phyloP scores from a whole-genome alignment of 2,113 vertebrate genomes.

The Caranx ignobilis region DNA sequence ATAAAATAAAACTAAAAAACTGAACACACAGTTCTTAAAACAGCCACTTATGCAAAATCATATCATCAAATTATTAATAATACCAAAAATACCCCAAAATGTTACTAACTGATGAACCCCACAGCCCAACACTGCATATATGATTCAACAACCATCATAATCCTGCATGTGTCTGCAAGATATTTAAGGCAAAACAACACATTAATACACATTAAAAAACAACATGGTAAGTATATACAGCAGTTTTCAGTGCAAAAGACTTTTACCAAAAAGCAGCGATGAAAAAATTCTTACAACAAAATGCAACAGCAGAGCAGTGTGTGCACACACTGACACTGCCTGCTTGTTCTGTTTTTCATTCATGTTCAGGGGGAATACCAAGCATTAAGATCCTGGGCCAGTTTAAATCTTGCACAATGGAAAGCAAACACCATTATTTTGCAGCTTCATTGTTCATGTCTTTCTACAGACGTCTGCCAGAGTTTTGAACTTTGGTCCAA shows the following conservation, averaged over 20 bases:
- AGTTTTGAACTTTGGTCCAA: constrained; percentile 93
- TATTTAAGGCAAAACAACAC: constrained; percentile 12
- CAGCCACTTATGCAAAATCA: constrained; percentile 21
- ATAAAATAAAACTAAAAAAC: constrained; percentile 37
- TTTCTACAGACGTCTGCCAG: constrained; percentile 87
- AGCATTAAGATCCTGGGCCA: constrained; percentile 20
- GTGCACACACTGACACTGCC: constrained; percentile 3
- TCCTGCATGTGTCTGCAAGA: background rate
- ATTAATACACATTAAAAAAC: constrained; percentile 2
- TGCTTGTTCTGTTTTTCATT: constrained; percentile 30
- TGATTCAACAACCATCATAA: background rate
- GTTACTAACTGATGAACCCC: constrained; percentile 30
- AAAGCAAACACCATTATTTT: constrained; percentile 26
- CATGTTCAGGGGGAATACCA: constrained; percentile 22
- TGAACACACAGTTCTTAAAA: constrained; percentile 1
- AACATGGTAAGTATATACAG: constrained; percentile 47
- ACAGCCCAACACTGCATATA: background rate
- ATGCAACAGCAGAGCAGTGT: background rate
- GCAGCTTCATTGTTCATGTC: constrained; percentile 69
- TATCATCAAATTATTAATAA: background rate
- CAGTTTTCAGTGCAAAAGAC: constrained; percentile 73
- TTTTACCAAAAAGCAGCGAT: constrained; percentile 35
- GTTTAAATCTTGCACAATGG: constrained; percentile 5
- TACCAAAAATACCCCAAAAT: constrained; percentile 37
- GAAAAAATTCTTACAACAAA: constrained; percentile 13